These are phyloP conservation scores for Schizaphis graminum DNA, from an alignment of 2,888 invertebrate genomes.

Conservation along the genomic window DNA sequence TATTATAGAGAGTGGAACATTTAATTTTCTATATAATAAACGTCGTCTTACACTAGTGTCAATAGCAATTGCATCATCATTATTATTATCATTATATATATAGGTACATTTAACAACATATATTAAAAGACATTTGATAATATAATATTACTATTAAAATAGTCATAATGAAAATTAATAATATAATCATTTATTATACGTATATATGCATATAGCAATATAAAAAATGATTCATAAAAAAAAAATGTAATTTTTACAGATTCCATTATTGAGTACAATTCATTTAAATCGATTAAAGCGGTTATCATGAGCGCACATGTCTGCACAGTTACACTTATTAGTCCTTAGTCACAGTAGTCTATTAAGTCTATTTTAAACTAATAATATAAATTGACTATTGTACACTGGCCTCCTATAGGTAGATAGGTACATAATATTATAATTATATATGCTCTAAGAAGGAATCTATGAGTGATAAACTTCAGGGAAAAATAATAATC, in stretches of 20 bases:
- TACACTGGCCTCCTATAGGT: neutral
- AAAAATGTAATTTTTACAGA: neutral
- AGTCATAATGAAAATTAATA: neutral
- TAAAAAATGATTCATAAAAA: neutral
- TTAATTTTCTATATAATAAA: conserved; percentile 17
- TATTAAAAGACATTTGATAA: neutral
- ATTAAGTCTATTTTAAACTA: neutral
- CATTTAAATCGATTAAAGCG: neutral
- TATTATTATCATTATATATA: neutral
- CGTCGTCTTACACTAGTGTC: neutral
- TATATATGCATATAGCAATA: neutral
- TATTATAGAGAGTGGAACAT: neutral
- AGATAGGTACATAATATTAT: neutral
- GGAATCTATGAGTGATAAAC: neutral
- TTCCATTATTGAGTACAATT: neutral
- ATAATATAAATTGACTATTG: neutral
- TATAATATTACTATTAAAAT: neutral
- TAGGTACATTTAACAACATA: neutral
- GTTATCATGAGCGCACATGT: neutral
- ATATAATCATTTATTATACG: neutral
- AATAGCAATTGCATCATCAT: neutral
- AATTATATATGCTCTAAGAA: neutral
- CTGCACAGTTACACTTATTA: neutral
- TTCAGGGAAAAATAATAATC: neutral
- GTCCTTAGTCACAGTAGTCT: neutral